A percentile compares a stretch with the other conserved stretches of the same genome.
Conservation (phyloP, 2,797 vertebrate species). For the Phrynocephalus guinanensis region DNA sequence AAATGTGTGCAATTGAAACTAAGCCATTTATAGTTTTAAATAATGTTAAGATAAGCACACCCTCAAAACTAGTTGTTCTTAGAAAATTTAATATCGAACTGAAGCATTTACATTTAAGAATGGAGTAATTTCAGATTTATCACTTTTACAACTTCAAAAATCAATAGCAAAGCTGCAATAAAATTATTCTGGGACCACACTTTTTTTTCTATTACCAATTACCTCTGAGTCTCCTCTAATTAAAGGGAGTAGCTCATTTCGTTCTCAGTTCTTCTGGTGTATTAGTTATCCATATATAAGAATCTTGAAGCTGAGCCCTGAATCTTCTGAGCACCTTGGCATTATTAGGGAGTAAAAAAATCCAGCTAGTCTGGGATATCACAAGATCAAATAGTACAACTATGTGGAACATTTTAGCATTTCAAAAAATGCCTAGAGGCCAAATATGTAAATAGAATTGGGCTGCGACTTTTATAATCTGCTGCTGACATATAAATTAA, state of each 20-base stretch:
- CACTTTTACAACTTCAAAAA: not conserved
- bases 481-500: not conserved
- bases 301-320: not conserved
- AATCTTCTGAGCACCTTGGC: not conserved
- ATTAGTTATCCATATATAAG: not conserved
- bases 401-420: not conserved
- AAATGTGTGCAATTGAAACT: not conserved
- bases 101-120: not conserved
- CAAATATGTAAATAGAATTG: not conserved
- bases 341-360: not conserved
- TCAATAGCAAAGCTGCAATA: not conserved
- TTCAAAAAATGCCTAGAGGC: not conserved
- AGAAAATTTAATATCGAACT: no score
- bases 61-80: not conserved
- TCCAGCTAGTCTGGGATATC: not conserved
- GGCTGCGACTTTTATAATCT: not conserved
- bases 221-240: not conserved
- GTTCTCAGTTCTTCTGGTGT: not conserved
- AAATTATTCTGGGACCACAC: not conserved
- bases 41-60: not conserved
- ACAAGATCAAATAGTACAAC: not conserved
- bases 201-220: not conserved
- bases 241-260: not conserved
- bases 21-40: not conserved
- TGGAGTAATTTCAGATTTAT: not conserved